These are phyloP conservation scores for Drosophila pullipes DNA, from an alignment of 2,888 invertebrate species.

Conservation along the genomic window DNA sequence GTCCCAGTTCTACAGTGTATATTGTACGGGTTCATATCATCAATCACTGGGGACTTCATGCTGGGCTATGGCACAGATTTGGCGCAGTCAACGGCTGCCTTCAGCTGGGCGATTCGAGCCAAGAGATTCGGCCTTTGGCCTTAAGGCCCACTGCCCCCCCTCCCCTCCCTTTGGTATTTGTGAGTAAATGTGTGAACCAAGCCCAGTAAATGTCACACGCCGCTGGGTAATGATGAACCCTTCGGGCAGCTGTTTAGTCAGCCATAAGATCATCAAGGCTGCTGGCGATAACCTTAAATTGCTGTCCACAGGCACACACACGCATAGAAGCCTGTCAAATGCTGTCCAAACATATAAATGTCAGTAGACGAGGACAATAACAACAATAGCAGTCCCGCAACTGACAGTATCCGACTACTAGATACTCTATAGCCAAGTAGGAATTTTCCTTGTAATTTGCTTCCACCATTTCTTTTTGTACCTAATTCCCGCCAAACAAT, in stretches of 20 bases:
- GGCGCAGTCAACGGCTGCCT: constrained; percentile 20
- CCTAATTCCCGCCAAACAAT: neutral
- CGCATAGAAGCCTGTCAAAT: constrained; percentile 25
- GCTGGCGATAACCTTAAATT: constrained; percentile 74
- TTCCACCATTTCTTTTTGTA: neutral
- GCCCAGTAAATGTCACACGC: constrained; percentile 33
- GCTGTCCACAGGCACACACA: constrained; percentile 36
- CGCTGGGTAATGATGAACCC: constrained; percentile 53
- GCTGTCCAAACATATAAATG: constrained; percentile 49
- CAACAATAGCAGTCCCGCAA: constrained; percentile 18
- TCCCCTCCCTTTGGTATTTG: neutral
- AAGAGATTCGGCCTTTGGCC: constrained; percentile 15
- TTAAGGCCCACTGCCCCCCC: neutral
- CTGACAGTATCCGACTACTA: neutral
- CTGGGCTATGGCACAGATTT: constrained; percentile 43
- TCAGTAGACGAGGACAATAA: constrained; percentile 18
- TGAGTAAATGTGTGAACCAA: constrained; percentile 2
- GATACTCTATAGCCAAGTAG: neutral
- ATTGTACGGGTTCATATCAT: constrained; percentile 56
- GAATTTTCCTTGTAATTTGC: neutral
- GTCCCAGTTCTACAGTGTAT: constrained; percentile 4
- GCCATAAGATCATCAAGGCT: constrained; percentile 73
- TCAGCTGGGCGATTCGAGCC: constrained; percentile 24
- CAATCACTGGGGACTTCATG: constrained; percentile 61
- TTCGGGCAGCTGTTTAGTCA: constrained; percentile 56